Conservation (phyloP, 2,797 vertebrate genomes). For the Sphenodon punctatus region DNA sequence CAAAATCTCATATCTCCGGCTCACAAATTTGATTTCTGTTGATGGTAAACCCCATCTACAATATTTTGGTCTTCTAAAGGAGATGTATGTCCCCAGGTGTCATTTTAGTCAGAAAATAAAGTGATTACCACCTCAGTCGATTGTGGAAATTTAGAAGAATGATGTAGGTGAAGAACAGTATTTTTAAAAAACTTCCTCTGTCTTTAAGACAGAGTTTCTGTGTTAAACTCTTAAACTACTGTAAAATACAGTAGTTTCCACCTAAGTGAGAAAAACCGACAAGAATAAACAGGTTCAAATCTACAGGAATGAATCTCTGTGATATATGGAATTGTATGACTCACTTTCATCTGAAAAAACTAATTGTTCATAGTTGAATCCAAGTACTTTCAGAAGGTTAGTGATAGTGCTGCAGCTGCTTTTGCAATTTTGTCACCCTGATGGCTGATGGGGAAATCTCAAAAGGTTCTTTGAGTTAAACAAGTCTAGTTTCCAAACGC, state of each 20-base stretch:
- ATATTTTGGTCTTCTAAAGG: neutral
- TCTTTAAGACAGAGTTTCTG: no score
- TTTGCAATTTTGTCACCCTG: neutral
- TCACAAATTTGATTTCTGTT: neutral
- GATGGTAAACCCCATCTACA: neutral
- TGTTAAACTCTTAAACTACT: no score
- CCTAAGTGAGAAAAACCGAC: neutral
- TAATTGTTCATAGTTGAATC: neutral
- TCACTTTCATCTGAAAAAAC: neutral
- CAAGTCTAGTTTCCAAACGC: no score
- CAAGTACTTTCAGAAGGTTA: neutral
- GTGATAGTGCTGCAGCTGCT: neutral
- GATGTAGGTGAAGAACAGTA: neutral
- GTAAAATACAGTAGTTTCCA: neutral
- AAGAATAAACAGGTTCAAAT: neutral
- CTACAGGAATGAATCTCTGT: neutral
- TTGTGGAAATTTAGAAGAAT: neutral
- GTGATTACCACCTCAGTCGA: neutral
- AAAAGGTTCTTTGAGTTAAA: no score
- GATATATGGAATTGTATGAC: neutral
- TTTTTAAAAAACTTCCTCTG: neutral
- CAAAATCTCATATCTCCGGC: neutral
- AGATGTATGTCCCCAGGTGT: neutral
- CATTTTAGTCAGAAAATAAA: neutral
- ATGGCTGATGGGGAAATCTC: neutral